Conservation (phyloP, 1,140 invertebrate species). For the Chymomyza costata region DNA sequence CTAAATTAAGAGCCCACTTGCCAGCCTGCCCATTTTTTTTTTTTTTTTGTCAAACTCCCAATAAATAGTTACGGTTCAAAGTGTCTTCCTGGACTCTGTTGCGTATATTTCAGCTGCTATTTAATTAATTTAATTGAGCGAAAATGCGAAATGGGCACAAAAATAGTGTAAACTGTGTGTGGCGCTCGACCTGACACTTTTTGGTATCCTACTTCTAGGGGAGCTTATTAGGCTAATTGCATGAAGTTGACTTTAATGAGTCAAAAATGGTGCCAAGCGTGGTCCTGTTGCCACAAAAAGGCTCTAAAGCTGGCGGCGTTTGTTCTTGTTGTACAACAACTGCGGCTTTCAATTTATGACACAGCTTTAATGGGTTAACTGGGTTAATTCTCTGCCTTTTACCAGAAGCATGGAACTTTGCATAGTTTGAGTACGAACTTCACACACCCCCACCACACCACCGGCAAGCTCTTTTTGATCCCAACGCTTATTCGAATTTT, state of each 20-base stretch:
- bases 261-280: conserved; percentile 59
- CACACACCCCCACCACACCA: too few relatives aligned
- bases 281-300: conserved; percentile 39
- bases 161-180: conserved; percentile 43
- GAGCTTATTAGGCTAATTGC: conserved; percentile 69
- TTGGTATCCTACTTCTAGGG: conserved; percentile 41
- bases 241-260: conserved; percentile 71
- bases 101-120: conserved; percentile 52
- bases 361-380: conserved; percentile 67
- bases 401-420: too few relatives aligned
- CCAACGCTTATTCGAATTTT: too few relatives aligned
- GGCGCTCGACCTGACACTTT: conserved; percentile 14
- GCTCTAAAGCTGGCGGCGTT: conserved; percentile 36
- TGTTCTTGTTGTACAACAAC: conserved; percentile 20
- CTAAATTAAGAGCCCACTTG: too few relatives aligned
- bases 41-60: too few relatives aligned
- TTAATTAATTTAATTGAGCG: conserved; percentile 61
- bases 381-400: conserved; percentile 51
- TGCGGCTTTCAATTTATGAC: conserved; percentile 64
- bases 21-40: too few relatives aligned
- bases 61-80: too few relatives aligned
- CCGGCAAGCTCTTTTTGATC: too few relatives aligned
- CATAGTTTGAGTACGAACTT: too few relatives aligned
- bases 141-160: conserved; percentile 48
- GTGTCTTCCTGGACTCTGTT: too few relatives aligned